Evolutionary conservation across 2,888 invertebrate genomes (phyloP), one percentile per base, ranked within the genome.

Genomic region (Dilophus febrilis): DNA sequence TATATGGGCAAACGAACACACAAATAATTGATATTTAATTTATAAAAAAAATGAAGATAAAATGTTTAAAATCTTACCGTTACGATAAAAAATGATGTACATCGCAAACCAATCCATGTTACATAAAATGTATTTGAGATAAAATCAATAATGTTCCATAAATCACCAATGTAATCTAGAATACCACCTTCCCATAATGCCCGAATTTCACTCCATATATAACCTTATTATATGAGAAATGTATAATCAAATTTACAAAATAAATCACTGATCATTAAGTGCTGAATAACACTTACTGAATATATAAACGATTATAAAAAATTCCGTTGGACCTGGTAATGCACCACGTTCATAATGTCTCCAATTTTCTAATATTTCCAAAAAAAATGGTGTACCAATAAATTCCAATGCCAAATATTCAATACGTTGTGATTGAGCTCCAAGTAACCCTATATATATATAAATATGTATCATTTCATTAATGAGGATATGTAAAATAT

Each of bases 111-210:
- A 47, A 95, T 78, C 75, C 97, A 97, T 32, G 87, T 80, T 17
- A 95, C 82, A 57, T 97, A 98, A 52, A 97, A 84, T 50, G 85
- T 76, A 58, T 97, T 95, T 7, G 95, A 95, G 51, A 94, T 83
- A 57, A 95, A 95, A 63, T 97, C 97, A 4, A 97, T 83, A 44
- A 97, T 88, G 58, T 98, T 97, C 97, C 97, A 98, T 47, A 97
- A 72, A 61, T 98, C 95, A 48, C 81, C 81, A 34, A 88, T 73
- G 57, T 98, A 98, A 48, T 94, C 92, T 49, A 79, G 64, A 7
- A 95, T 63, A 0, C 97, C 97, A 40, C 83, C 85, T 3, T 79
- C 72, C 82, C 94, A 97, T 10, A 98, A 64, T 4, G 91, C 72
- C 56, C 86, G 77, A 46, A 95, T 78, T 68, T 98, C 97, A 27